Base-by-base conservation (phyloP, 2,113 vertebrate species). In the Enhydra lutris region DNA sequence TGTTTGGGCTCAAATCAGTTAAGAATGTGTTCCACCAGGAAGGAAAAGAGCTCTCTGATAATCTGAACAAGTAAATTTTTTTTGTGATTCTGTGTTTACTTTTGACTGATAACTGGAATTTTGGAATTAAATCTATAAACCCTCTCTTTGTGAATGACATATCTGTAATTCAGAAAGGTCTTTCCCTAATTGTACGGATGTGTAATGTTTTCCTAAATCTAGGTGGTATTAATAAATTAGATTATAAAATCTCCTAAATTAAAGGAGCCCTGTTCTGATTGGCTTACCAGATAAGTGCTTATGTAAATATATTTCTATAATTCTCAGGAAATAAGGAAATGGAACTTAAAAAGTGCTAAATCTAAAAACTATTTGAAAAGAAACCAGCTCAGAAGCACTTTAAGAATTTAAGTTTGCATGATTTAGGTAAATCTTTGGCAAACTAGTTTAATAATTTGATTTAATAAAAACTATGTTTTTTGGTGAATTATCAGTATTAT, bases 401-500 rank as follows among this genome's bases (percentile, higher is more conserved):
- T 91, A 96, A 91, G 67, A 95, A 65, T 93, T 73, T 8, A 91
- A 17, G 50, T 95, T 88, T 31, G 29, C 36, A 82, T 74, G 65
- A 83, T 87, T 91, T 88, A 93, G 52, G 82, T 39, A 85, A 81
- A 47, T 92, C 23, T 50, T 83, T 82, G 31, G 24, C 50, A 90
- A 90, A 65, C 31, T 92, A 8, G 99, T 86, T 81, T 81, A 89
- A 89, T 94, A 69, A 76, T 92, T 94, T 94, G 57, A 7, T 84
- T 92, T 93, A 89, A 69, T 93, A 94, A 89, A 95, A 84, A 59
- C 9, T 74, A 13, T 74, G 12, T 84, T 2, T 92, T 92, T 95
- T 50, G 65, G 36, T 94, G 92, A 57, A 61, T 95, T 97, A 82
- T 94, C 42, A 71, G 18, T 91, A 20, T 85, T 92, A 10, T 13